A percentile compares a stretch with the other conserved stretches of the same genome.
These are phyloP conservation scores for Noctua pronuba DNA, from an alignment of 2,888 invertebrate genomes.

Conservation along the genomic window DNA sequence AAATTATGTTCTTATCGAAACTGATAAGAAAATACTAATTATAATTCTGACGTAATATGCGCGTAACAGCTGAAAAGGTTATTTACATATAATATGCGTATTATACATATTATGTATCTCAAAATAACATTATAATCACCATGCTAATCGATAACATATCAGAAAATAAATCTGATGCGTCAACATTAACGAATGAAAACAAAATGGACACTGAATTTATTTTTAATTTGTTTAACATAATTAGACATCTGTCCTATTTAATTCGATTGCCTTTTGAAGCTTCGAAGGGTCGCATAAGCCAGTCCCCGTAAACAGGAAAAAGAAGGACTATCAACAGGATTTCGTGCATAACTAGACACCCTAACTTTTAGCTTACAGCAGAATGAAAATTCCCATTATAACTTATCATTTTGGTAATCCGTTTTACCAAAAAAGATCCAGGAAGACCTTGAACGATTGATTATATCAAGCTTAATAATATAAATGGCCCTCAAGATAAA, in stretches of 20 bases:
- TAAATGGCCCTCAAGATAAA: conserved; percentile 2
- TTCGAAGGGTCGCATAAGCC: background rate
- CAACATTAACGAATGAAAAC: conserved; percentile 2
- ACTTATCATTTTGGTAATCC: background rate
- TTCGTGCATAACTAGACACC: background rate
- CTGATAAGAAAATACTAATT: background rate
- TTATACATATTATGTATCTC: background rate
- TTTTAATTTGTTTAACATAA: background rate
- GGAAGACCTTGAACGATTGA: background rate
- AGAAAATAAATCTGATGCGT: conserved; percentile 17
- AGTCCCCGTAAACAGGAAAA: background rate
- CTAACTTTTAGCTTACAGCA: background rate
- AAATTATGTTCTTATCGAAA: background rate
- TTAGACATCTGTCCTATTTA: background rate
- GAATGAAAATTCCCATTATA: background rate
- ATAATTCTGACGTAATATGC: background rate
- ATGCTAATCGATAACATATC: conserved; percentile 30
- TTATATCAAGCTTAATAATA: background rate
- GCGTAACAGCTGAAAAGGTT: background rate
- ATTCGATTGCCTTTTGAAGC: background rate
- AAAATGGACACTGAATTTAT: background rate
- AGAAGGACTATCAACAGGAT: background rate
- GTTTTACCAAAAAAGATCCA: background rate
- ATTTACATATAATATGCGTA: background rate
- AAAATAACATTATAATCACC: conserved; percentile 26